Base-by-base conservation (phyloP, 2,113 vertebrate genomes). In the Amphiprion ocellaris region DNA sequence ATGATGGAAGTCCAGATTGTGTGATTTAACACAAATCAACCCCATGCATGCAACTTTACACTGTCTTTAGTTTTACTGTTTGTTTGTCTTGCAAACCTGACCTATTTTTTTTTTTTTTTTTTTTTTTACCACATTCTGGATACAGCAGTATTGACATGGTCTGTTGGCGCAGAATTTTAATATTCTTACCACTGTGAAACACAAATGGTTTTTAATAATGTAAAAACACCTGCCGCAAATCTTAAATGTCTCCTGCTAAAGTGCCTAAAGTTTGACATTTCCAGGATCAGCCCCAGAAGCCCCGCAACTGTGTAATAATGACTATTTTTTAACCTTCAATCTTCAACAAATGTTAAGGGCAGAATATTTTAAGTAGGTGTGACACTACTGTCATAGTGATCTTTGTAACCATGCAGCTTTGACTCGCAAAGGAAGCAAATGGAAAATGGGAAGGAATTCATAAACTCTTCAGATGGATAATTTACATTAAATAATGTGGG, bases 81-180 rank as follows among this genome's bases (percentile, higher is more conserved):
- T 53, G 69, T 61, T 61, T 61, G 46, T 72, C 19, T 37, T 54
- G 26, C 9, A 53, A 44, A 67, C 24, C 17, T 78, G 69, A 68
- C 30, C 69, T 16, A n/a, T n/a, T n/a, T n/a, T n/a, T n/a, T n/a
- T n/a, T n/a, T n/a, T 21, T 21, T 21, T 21, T 21, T 21, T 19
- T 79, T 79, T 60, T 79, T 60, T n/a, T 30, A 56, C 19, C 15
- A n/a, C 15, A 41, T 47, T 66, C 30, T 59, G 58, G 33, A 56
- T 49, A 49, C 33, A 55, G 30, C 55, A 23, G 39, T 49, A 26
- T 6, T 39, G 41, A 56, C 55, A 54, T 44, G 11, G 56, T 67
- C 4, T 24, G 49, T 14, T 58, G 46, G 63, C 69, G 58, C 15
- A 17, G 5, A 58, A 7, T 64, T 55, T 9, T 53, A 12, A 73